phyloP scores from a whole-genome alignment of 1,140 invertebrate species.

The Anadara kagoshimensis region DNA sequence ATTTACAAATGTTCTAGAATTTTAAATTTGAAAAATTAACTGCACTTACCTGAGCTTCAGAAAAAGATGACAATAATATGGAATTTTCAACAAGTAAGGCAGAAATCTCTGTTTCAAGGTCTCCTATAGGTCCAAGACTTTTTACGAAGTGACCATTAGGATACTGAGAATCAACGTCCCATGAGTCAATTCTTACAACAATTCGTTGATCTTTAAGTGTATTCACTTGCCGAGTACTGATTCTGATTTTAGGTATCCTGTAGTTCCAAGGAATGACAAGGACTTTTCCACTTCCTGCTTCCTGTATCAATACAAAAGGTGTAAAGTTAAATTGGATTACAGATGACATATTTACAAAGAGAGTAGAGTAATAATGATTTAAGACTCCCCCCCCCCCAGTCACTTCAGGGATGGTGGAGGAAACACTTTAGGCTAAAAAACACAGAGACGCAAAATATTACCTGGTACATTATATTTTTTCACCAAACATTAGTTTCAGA shows the following conservation, averaged over 20 bases:
- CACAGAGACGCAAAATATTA: no score
- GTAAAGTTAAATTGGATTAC: no score
- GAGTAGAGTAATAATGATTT: no score
- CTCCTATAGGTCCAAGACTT: conserved; percentile 74
- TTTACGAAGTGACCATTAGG: conserved; percentile 73
- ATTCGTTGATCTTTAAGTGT: conserved; percentile 66
- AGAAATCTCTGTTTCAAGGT: conserved; percentile 95
- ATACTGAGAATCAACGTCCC: conserved; percentile 70
- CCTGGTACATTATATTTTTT: no score
- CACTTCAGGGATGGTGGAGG: no score
- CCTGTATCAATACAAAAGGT: conserved; percentile 13
- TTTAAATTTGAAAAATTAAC: background rate
- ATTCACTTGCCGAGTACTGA: conserved; percentile 66
- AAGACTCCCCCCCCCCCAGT: no score
- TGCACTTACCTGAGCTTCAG: conserved; percentile 58
- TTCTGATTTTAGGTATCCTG: conserved; percentile 73
- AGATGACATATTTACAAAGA: no score
- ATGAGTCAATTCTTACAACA: conserved; percentile 71
- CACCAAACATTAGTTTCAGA: no score
- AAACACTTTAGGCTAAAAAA: no score
- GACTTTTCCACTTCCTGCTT: conserved; percentile 55
- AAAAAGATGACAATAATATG: conserved; percentile 61
- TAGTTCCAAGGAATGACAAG: conserved; percentile 73
- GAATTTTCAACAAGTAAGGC: conserved; percentile 90
- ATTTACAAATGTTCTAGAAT: no score